These are phyloP conservation scores for Mirza zaza DNA, from an alignment of 2,113 vertebrate species.

Conservation along the genomic window DNA sequence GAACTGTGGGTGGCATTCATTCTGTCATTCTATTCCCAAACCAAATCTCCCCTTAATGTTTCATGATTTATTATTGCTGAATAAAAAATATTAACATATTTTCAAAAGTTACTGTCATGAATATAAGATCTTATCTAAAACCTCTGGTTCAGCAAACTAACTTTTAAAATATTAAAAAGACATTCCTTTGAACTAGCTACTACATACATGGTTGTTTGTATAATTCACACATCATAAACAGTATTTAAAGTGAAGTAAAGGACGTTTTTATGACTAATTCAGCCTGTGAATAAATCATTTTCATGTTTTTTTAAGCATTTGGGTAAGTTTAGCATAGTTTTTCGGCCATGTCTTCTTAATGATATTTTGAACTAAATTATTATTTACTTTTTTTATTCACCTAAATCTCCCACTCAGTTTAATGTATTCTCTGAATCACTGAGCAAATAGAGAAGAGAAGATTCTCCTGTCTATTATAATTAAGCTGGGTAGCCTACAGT, in stretches of 20 bases:
- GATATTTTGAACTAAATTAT: not conserved
- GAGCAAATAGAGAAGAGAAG: not conserved
- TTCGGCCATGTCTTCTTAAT: not conserved
- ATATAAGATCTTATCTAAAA: constrained; percentile 9
- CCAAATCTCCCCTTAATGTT: not conserved
- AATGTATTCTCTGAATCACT: constrained; percentile 17
- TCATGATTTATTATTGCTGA: constrained; percentile 23
- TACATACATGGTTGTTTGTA: not conserved
- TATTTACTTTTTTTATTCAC: constrained; percentile 41
- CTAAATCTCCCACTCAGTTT: not conserved
- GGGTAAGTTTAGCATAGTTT: not conserved
- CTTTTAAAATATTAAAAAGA: constrained; percentile 50
- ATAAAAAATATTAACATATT: constrained; percentile 20
- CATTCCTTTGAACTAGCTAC: constrained; percentile 30
- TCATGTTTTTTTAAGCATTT: not conserved
- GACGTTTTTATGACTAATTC: not conserved
- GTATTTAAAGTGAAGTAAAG: constrained; percentile 8
- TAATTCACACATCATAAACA: not conserved
- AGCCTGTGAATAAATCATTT: not conserved
- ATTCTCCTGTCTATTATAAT: not conserved
- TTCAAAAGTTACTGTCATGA: not conserved
- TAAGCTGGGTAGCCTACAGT: not conserved
- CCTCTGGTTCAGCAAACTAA: not conserved
- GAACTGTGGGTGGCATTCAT: not conserved
- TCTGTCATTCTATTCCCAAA: not conserved